Base-by-base conservation (phyloP, 2,113 vertebrate genomes). In the Pseudorectes ferrugineus region DNA sequence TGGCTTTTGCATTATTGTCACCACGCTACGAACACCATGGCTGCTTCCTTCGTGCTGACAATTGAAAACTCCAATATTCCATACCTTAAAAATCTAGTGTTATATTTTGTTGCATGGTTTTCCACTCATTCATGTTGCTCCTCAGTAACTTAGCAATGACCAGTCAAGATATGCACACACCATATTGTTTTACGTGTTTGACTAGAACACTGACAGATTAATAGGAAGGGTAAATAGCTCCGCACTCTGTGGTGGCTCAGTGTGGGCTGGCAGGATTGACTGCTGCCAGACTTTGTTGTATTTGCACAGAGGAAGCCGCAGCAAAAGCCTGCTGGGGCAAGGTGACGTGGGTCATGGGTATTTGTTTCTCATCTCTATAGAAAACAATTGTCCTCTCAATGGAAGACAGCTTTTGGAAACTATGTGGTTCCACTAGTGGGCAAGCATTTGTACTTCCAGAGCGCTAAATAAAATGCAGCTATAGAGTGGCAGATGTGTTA, bases 121-220 rank as follows among this genome's bases (percentile, higher is more conserved):
- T 97, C 97, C 93, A 95, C 84, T 92, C 95, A 67, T 93, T 97
- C 97, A 97, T 97, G 97, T 98, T 98, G 96, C 97, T 97, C 80
- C 96, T 95, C 97, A 98, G 98, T 98, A 98, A 98, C 98, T 98
- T 98, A 98, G 98, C 98, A 98, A 98, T 98, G 98, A 97, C 97
- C 97, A 98, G 98, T 98, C 97, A 85, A 98, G 97, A 98, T 98
- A 98, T 98, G 98, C 95, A 80, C 97, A 78, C 95, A 97, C 98
- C 98, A 98, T 99, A 99, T 99, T 99, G 99, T 98, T 98, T 97
- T 94, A 96, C 88, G 23, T 99, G 99, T 99, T 98, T 98, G 98
- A 98, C 97, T 95, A 98, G 98, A 98, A 96, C 97, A 97, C 96
- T 98, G 98, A 99, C 99, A 99, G 99, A 99, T 99, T 99, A 98